Base-by-base conservation (phyloP, 2,113 vertebrate species). In the Bungarus multicinctus region DNA sequence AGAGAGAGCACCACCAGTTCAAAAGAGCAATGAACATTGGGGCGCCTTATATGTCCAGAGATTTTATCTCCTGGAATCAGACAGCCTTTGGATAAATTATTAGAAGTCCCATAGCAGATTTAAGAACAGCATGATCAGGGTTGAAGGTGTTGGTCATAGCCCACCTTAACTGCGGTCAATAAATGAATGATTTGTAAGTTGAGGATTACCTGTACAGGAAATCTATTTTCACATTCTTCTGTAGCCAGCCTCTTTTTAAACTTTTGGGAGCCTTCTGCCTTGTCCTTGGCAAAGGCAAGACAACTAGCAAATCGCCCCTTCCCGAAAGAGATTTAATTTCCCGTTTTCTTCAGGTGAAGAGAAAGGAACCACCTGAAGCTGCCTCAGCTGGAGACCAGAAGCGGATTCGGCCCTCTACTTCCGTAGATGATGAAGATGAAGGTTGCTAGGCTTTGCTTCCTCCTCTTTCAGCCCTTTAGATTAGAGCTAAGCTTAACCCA, bases 401-500 rank as follows among this genome's bases (percentile, higher is more conserved):
- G 96, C 98, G 99, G 93, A 98, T 99, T 25, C 97, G 99, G 60
- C 99, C 99, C 14, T 99, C 99, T 0, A 97, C 98, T 18, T 99
- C 99, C 0, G 98, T 98, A 2, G 99, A 99, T 12, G 99, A 99
- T 94, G 99, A 99, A 95, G 99, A 99, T 89, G 99, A 99, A 98
- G 99, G 99, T 99, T 88, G 45, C 18, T 85, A 54, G 93, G 85
- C 89, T 92, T 53, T 20, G 16, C 18, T 55, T 89, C 94, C 95
- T 95, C 93, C 88, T 95, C 93, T 88, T 91, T 64, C 94, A 93
- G 94, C 60, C 57, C n/a, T 2, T 3, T 18, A 20, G 52, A 16
- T 39, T 10, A 34, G n/a, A 50, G 47, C 47, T 50, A 50, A 8
- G 47, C 47, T 50, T 50, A 50, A 47, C 45, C 16, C 85, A 3